Conservation (phyloP, 2,113 vertebrate genomes). For the Porphyrio hochstetteri region DNA sequence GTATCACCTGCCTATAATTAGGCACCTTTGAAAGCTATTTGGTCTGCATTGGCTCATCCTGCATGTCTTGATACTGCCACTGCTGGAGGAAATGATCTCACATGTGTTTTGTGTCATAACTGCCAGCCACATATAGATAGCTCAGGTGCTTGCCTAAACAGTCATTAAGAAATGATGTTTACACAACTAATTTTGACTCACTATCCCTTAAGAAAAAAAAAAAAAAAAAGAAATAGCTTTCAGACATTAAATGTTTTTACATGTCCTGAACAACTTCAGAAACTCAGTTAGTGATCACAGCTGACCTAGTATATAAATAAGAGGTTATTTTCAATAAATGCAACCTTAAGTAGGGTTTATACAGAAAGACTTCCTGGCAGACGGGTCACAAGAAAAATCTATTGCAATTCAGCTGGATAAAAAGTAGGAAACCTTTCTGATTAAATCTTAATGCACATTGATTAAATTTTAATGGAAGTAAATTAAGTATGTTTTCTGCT, state of each 20-base stretch:
- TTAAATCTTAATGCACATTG: not conserved
- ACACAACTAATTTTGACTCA: not conserved
- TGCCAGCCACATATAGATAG: not conserved
- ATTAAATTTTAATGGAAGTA: not conserved
- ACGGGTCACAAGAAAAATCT: not conserved
- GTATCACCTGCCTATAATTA: not conserved
- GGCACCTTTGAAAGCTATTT: not conserved
- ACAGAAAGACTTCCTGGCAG: not conserved
- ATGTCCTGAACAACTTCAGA: not conserved
- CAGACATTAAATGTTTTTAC: not conserved
- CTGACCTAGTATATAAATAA: not conserved
- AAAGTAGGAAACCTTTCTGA: not conserved
- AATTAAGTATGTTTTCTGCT: not conserved
- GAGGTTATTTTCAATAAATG: not conserved
- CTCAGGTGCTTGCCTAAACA: not conserved
- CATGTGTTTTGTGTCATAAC: not conserved
- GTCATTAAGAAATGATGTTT: not conserved
- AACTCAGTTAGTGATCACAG: not conserved
- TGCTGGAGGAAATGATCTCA: not conserved
- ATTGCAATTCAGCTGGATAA: not conserved
- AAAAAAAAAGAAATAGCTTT: not conserved
- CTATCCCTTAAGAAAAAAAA: accelerated
- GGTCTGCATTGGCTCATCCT: not conserved
- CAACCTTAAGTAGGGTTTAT: not conserved
- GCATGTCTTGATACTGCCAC: not conserved